phyloP scores from a whole-genome alignment of 1,140 invertebrate species.

The Dolichoris vasculosae region DNA sequence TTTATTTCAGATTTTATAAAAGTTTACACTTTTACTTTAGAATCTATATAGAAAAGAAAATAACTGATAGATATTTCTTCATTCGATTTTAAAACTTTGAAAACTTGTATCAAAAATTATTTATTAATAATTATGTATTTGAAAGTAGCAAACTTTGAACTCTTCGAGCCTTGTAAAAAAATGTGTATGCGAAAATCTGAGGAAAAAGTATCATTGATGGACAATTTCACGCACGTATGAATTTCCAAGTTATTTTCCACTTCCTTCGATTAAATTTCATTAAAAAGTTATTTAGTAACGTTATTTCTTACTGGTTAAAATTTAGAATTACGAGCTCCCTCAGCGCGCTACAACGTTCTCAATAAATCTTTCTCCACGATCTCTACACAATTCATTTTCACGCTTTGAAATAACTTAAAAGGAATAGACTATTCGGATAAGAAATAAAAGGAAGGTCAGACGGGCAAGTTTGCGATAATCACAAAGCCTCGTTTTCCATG shows the following conservation, averaged over 20 bases:
- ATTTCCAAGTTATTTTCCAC: not conserved
- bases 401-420: not conserved
- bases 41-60: too few relatives aligned
- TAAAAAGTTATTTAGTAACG: not conserved
- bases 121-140: not conserved
- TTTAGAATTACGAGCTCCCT: too few relatives aligned
- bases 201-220: not conserved
- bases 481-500: not conserved
- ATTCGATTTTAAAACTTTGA: not conserved
- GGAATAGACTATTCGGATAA: not conserved
- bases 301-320: too few relatives aligned
- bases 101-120: not conserved
- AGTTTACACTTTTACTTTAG: too few relatives aligned
- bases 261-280: not conserved
- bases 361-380: too few relatives aligned
- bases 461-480: not conserved
- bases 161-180: not conserved
- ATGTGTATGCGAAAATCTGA: not conserved
- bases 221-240: not conserved
- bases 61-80: too few relatives aligned
- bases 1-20: too few relatives aligned
- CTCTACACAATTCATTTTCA: not conserved
- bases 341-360: too few relatives aligned
- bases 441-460: not conserved
- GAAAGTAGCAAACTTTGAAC: not conserved